These are phyloP conservation scores for Ptychodera flava DNA, from an alignment of 35 echinoderm and acorn worm genomes.

Conservation along the genomic window DNA sequence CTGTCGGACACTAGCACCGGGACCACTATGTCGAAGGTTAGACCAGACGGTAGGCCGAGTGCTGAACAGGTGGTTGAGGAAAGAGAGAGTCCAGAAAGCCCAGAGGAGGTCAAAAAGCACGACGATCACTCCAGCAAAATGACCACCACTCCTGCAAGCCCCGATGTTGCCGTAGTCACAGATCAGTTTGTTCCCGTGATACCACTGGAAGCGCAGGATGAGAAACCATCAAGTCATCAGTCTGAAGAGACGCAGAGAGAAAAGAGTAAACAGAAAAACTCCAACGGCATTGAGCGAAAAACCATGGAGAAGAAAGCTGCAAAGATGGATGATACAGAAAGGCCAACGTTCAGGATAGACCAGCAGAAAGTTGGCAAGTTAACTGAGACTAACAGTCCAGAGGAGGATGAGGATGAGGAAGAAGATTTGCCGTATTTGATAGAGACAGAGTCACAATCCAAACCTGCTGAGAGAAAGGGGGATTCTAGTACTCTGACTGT, in stretches of 20 bases:
- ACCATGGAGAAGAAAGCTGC: neutral
- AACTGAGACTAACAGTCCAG: neutral
- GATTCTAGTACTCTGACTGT: neutral
- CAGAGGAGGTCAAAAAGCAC: neutral
- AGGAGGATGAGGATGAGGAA: neutral
- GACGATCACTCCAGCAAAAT: no score
- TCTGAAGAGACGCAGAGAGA: neutral
- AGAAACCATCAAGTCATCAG: neutral
- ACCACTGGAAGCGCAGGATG: neutral
- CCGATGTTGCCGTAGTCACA: neutral
- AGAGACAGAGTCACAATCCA: neutral
- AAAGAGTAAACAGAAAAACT: neutral
- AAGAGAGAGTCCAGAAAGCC: neutral
- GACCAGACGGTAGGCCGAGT: neutral
- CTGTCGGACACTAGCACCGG: neutral
- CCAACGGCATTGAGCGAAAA: neutral
- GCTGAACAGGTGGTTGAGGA: neutral
- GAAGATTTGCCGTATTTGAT: neutral
- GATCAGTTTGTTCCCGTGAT: neutral
- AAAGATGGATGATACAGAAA: neutral
- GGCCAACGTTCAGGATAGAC: neutral
- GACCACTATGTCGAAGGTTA: neutral
- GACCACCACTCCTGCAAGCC: neutral
- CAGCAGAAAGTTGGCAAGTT: no score
- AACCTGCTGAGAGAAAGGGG: neutral